Evolutionary conservation across 2,888 invertebrate genomes (phyloP), one percentile per base, ranked within the genome.

Genomic region (Synanthedon formicaeformis): DNA sequence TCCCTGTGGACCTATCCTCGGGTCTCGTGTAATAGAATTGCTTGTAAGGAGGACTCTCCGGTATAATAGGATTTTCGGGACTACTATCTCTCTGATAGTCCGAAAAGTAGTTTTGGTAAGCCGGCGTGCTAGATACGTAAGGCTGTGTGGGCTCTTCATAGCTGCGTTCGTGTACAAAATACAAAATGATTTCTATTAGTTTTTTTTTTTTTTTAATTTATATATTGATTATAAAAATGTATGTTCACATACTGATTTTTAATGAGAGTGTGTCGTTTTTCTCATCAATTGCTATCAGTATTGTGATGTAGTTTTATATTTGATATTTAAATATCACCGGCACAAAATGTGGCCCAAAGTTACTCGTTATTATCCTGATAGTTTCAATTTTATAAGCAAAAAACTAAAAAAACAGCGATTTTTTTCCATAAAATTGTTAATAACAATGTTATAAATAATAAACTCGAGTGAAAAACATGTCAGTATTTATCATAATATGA

Each of bases 81-180:
- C 58, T 61, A 51, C 57, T 64, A 55, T 57, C 63, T 62, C 63
- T 64, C 14, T 51, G 41, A 56, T 60, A 59, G 53, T 62, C 69
- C 57, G 68, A 66, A 58, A 67, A 71, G 68, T 68, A 65, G 61
- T 72, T 71, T 62, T 67, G 66, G 61, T 64, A 64, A 62, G 73
- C 67, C 65, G 73, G 57, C 57, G 83, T 80, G 65, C 75, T 85
- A 73, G 74, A 61, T 69, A 78, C 73, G 71, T 81, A 86, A 65
- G 85, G 80, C 70, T 81, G 76, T 75, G 87, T 87, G 53, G 81
- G 80, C 56, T 71, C 84, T 75, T 85, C 85, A 65, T 75, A 77
- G 78, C 87, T 87, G 80, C 73, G 64, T 66, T 69, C 69, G 62
- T 49, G 23, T 49, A 49, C 14, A 49, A 49, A 49, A 49, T 1